Base-by-base conservation (phyloP, 2,888 invertebrate species). In the Oscheius onirici region DNA sequence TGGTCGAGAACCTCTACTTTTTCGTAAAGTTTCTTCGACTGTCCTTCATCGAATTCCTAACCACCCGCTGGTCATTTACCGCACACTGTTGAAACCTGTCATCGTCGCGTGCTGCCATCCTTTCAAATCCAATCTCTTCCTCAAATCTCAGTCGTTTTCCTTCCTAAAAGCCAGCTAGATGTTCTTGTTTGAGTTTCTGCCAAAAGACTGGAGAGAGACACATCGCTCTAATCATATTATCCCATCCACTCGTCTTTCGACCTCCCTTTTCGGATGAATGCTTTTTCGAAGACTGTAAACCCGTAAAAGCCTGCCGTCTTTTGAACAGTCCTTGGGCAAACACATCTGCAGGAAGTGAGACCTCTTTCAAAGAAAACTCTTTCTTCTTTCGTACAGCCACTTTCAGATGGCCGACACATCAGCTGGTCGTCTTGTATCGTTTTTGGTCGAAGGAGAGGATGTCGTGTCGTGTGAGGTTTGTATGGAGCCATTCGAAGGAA, bases 381-480 rank as follows among this genome's bases (percentile, higher is more conserved):
- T 15, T 24, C 34, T n/a, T n/a, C n/a, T n/a, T n/a, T 63, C 49
- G 17, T 20, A 13, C 10, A 46, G 6, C 26, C 52, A 26, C 17
- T 49, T 68, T 67, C 57, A 52, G 49, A 71, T 71, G 71, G 58
- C 58, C 40, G 72, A 63, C 41, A 44, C 49, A 28, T 68, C 71
- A 11, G 15, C 51, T 22, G 66, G 69, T 22, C 71, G 77, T 15
- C 61, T 79, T 17, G 77, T 79, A 11, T 78, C 77, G 11, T 79
- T 75, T 54, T 67, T 79, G n/a, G 28, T 78, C 52, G 77, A 79
- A 52, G 75, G 71, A n/a, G 77, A 75, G 17, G 79, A 78, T 26
- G 69, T 69, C 52, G 66, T 75, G 44, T 63, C 61, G 20, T 83
- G 83, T 52, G 81, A 80, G 61, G 66, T 73, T 51, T 81, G 81